These are phyloP conservation scores for Forbesichthys papilliferus DNA, from an alignment of 2,113 vertebrate genomes.

Conservation along the genomic window DNA sequence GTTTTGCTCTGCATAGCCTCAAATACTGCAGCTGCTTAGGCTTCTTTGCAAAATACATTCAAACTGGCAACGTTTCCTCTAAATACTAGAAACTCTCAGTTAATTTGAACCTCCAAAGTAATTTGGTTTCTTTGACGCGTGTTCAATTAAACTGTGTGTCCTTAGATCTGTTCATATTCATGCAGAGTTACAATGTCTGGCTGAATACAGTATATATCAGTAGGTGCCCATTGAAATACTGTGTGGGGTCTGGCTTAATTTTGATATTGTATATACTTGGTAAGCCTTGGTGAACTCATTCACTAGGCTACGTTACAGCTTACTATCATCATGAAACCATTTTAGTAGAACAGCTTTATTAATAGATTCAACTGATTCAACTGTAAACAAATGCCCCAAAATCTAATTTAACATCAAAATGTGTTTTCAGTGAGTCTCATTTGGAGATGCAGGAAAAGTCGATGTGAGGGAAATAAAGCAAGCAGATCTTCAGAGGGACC, in stretches of 20 bases:
- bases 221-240: conserved; percentile 17
- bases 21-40: conserved; percentile 9
- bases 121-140: conserved; percentile 27
- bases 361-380: too few species aligned
- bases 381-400: conserved; percentile 39
- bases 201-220: conserved; percentile 37
- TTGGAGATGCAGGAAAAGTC: conserved; percentile 10
- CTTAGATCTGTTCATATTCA: conserved; percentile 10
- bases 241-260: conserved; percentile 11
- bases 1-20: conserved; percentile 31
- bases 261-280: background rate
- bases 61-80: conserved; percentile 29
- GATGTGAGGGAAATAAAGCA: conserved; percentile 13
- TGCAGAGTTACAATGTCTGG: conserved; percentile 1
- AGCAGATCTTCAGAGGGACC: background rate
- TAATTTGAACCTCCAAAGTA: conserved; percentile 39
- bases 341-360: too few species aligned
- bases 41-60: conserved; percentile 20
- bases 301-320: conserved; percentile 37
- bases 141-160: conserved; percentile 31
- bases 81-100: conserved; percentile 42
- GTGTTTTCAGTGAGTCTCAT: conserved; percentile 20
- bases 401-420: conserved; percentile 22
- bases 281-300: background rate
- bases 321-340: conserved; percentile 40